Percentiles rank a stretch among this genome's conserved stretches.
Evolutionary conservation across 2,888 invertebrate species (phyloP).

Genomic region (Drosophila siamana): DNA sequence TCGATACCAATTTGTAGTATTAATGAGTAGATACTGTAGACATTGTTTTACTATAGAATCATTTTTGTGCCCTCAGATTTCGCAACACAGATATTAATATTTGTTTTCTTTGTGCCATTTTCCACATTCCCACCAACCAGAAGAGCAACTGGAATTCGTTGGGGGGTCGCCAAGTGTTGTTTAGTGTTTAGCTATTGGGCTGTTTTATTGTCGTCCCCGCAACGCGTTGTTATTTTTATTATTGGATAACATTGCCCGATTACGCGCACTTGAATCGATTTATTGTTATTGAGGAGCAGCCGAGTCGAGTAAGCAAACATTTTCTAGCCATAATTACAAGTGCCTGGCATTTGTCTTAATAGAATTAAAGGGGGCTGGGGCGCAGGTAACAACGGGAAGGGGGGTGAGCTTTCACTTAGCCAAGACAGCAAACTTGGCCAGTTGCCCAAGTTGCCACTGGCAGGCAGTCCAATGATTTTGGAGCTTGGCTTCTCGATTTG

Average conservation of each 20-base stretch:
- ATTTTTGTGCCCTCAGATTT: too few species aligned
- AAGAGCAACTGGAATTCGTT: constrained; percentile 30
- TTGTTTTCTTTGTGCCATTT: too few species aligned
- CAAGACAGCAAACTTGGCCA: constrained; percentile 49
- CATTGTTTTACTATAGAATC: too few species aligned
- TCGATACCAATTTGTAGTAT: too few species aligned
- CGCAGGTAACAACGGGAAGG: constrained; percentile 56
- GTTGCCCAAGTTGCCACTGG: constrained; percentile 50
- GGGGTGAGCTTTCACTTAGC: constrained; percentile 34
- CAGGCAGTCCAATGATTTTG: constrained; percentile 51
- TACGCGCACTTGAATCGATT: constrained; percentile 78
- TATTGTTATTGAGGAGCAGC: constrained; percentile 71
- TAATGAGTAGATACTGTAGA: too few species aligned
- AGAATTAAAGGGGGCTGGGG: neutral
- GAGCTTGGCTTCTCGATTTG: constrained; percentile 27
- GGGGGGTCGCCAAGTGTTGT: rapidly evolving
- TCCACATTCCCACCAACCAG: too few species aligned
- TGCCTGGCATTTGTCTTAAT: constrained; percentile 58
- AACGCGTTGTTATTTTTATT: constrained; percentile 70
- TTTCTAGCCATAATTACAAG: constrained; percentile 76
- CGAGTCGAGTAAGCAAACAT: constrained; percentile 36
- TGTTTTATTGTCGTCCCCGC: constrained; percentile 57
- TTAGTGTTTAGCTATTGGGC: constrained; percentile 4
- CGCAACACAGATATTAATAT: too few species aligned
- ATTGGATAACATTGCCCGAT: constrained; percentile 75